Evolutionary conservation across 2,797 vertebrate species (phyloP), one percentile per base, ranked within the genome.

Genomic region (Etheostoma nigrum): DNA sequence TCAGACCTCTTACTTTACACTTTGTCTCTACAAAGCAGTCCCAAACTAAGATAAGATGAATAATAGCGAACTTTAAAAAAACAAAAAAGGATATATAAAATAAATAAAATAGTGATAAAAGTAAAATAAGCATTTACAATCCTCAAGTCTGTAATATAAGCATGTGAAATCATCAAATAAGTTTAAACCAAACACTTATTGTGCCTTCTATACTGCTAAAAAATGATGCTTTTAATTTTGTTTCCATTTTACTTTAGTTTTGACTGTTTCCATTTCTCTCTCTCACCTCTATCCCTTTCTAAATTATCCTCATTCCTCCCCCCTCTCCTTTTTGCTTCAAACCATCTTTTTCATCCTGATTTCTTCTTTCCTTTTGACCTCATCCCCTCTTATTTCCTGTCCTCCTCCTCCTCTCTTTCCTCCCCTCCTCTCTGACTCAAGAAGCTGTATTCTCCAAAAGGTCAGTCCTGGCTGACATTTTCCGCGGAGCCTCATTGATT

Each of bases 401-500:
- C 85, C 42, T 68, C 72, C 72, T 75, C 54, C 25, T 75, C 54
- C 25, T 61, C 67, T 80, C 78, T 70, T 81, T 40, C 36, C 54
- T 54, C 67, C 53, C 68, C 73, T 79, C 78, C 73, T 81, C 71
- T 78, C 78, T 74, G 83, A 79, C 88, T 86, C 85, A 79, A 85
- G 89, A 86, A 85, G 91, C 86, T 84, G 81, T 75, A 86, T 80
- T 84, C 88, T 86, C 85, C 73, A 48, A 93, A 94, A 94, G 94
- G 94, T 95, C 93, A 93, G 67, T 82, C 82, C 74, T 42, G 55
- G 85, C 92, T 94, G 94, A 94, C 93, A 94, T 95, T 95, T 94
- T 93, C 92, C 67, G 63, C 72, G 86, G 89, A 92, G 90, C 80
- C 74, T 84, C 92, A 94, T 95, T 91, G 94, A 95, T 95, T 95